Evolutionary conservation across 2,888 invertebrate species (phyloP).

Genomic region (Cataglyphis cursor): DNA sequence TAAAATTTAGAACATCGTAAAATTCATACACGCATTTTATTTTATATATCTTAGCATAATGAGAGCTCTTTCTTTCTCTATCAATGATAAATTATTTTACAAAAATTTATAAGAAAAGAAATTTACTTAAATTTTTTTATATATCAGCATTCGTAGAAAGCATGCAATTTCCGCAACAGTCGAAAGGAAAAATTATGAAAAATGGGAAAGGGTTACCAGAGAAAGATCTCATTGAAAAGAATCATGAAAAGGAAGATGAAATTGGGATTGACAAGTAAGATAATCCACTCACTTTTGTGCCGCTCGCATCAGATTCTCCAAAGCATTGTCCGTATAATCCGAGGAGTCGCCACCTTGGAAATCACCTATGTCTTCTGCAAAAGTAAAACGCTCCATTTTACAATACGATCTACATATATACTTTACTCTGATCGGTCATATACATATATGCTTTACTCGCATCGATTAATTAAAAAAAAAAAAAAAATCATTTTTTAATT

Average conservation of each 20-base stretch:
- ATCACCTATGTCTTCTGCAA: constrained; percentile 78
- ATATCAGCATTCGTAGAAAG: background rate
- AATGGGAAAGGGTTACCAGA: background rate
- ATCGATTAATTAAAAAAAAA: background rate
- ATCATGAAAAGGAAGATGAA: background rate
- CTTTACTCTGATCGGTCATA: background rate
- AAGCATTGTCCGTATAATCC: constrained; percentile 90
- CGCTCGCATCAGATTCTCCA: constrained; percentile 90
- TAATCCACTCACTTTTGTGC: constrained; percentile 90
- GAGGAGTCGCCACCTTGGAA: constrained; percentile 77
- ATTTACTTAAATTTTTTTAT: background rate
- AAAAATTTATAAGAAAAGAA: background rate
- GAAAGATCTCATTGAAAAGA: background rate
- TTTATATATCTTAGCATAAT: background rate
- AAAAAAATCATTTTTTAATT: background rate
- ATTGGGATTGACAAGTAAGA: constrained; percentile 9
- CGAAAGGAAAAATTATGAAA: background rate
- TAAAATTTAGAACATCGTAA: background rate
- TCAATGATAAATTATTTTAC: constrained; percentile 1
- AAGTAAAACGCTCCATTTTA: constrained; percentile 1
- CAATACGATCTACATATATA: background rate
- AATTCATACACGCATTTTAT: background rate
- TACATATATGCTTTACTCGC: background rate
- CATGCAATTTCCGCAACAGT: background rate
- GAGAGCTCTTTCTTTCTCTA: background rate